Evolutionary conservation across 2,113 vertebrate species (phyloP).

Genomic region (Carassius carassius): DNA sequence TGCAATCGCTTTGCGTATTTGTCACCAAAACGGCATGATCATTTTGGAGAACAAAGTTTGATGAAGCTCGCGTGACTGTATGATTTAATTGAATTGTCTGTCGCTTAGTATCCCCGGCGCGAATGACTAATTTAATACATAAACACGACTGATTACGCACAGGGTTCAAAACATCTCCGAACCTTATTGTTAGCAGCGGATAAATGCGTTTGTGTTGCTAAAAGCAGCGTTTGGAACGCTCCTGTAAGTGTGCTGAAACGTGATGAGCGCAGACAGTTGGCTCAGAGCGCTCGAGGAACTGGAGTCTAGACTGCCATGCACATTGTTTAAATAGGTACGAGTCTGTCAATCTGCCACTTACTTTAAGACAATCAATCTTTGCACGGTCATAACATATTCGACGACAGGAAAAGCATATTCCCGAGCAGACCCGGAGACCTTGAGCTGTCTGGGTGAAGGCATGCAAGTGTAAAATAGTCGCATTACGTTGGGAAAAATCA

Average conservation of each 20-base stretch:
- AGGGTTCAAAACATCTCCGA: constrained; percentile 2
- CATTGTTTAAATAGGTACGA: constrained; percentile 56
- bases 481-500: constrained; percentile 62
- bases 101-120: constrained; percentile 39
- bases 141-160: constrained; percentile 34
- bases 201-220: constrained; percentile 4
- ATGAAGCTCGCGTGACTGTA: constrained; percentile 49
- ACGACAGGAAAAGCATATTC: constrained; percentile 17
- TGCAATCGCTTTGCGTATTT: constrained; percentile 3
- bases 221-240: constrained; percentile 4
- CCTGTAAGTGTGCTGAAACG: constrained; percentile 15
- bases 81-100: constrained; percentile 55
- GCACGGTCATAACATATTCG: constrained; percentile 62
- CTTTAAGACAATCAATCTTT: constrained; percentile 56
- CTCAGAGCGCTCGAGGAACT: constrained; percentile 50
- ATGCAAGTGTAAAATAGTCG: constrained; percentile 66
- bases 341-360: constrained; percentile 45
- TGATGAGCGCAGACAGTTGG: constrained; percentile 50
- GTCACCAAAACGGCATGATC: neutral
- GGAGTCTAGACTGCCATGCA: constrained; percentile 58
- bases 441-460: constrained; percentile 59
- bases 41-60: constrained; percentile 51
- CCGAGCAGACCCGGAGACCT: constrained; percentile 53
- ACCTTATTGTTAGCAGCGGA: neutral
- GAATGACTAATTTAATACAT: constrained; percentile 41